These are phyloP conservation scores for Drosophila sp. DNA, from an alignment of 1,140 invertebrate genomes.

Conservation along the genomic window DNA sequence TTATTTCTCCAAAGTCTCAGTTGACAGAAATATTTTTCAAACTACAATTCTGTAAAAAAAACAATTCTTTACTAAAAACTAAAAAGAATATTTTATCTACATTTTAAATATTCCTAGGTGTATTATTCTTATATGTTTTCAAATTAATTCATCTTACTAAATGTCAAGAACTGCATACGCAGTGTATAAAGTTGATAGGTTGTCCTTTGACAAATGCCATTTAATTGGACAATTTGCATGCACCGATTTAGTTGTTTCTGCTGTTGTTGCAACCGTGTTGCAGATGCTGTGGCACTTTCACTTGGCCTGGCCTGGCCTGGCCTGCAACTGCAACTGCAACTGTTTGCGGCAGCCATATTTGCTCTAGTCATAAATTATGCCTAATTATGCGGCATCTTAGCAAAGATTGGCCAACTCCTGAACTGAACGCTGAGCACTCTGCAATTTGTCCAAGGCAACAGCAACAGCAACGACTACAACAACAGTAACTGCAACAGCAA, in stretches of 20 bases:
- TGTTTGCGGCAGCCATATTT: constrained; percentile 38
- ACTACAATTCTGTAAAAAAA: too few species aligned
- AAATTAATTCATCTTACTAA: too few species aligned
- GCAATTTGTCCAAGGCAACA: constrained; percentile 62
- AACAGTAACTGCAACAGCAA: constrained; percentile 8
- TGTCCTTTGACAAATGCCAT: constrained; percentile 54
- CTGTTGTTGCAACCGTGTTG: constrained; percentile 2
- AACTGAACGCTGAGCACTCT: constrained; percentile 51
- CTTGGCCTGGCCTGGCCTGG: constrained; percentile 36
- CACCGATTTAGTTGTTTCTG: constrained; percentile 9
- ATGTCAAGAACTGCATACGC: too few species aligned
- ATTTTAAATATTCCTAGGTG: too few species aligned
- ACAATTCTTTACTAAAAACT: too few species aligned
- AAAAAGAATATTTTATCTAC: too few species aligned
- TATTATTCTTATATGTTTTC: too few species aligned
- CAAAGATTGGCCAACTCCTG: constrained; percentile 72
- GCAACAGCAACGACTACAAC: background rate
- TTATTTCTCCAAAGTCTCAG: too few species aligned
- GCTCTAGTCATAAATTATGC: constrained; percentile 73
- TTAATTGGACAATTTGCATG: constrained; percentile 57
- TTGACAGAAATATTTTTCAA: too few species aligned
- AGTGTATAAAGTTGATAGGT: background rate
- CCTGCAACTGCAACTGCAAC: constrained; percentile 10
- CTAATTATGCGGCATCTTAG: constrained; percentile 81
- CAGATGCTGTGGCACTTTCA: constrained; percentile 63